Evolutionary conservation across 2,113 vertebrate species (phyloP).

Genomic region (Colius striatus): DNA sequence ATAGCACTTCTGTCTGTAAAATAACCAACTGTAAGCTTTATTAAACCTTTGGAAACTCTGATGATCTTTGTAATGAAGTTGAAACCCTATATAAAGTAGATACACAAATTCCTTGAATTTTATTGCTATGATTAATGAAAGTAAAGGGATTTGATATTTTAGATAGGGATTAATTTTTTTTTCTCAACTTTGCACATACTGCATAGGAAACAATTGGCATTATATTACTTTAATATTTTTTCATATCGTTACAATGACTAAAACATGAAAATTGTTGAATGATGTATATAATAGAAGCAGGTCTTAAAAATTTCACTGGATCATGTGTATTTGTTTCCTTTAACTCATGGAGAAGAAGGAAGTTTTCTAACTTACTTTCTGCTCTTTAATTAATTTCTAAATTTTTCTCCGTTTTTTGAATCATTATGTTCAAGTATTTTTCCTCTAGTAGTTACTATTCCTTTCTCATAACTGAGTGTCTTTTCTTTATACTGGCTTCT

Average conservation of each 20-base stretch:
- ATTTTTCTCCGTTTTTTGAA: constrained; percentile 13
- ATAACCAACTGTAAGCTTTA: background rate
- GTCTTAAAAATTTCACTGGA: background rate
- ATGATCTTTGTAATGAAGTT: background rate
- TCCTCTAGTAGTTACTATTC: constrained; percentile 57
- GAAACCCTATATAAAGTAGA: background rate
- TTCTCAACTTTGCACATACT: background rate
- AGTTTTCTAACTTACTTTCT: background rate
- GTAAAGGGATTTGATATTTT: background rate
- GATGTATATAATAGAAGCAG: background rate
- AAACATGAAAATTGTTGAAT: background rate
- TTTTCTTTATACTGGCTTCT: constrained; percentile 69
- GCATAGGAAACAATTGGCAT: background rate
- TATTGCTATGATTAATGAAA: background rate
- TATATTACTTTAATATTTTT: background rate
- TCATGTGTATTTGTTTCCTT: background rate
- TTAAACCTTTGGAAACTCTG: background rate
- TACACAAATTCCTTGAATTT: background rate
- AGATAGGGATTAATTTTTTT: background rate
- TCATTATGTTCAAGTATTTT: constrained; percentile 50
- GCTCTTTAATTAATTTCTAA: constrained; percentile 51
- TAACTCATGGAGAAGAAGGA: background rate
- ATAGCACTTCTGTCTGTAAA: background rate
- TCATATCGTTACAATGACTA: background rate
- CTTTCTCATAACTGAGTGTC: constrained; percentile 57